Conservation (phyloP, 2,113 vertebrate genomes). For the Psammodynastes pulverulentus region DNA sequence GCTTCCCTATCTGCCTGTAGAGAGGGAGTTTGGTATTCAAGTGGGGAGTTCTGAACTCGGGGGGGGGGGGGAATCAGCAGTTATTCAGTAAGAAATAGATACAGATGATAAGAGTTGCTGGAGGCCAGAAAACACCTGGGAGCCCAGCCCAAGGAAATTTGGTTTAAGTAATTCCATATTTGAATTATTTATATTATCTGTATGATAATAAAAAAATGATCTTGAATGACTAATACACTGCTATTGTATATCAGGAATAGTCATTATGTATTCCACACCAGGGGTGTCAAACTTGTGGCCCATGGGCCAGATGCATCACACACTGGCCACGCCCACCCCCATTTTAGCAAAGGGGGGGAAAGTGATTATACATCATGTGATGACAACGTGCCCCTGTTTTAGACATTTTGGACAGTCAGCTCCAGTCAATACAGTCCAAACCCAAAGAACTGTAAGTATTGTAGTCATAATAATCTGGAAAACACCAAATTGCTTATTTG, state of each 20-base stretch:
- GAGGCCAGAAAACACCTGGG: background rate
- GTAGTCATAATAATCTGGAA: background rate
- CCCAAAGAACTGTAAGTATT: background rate
- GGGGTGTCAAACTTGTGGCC: too few species aligned
- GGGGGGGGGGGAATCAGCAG: background rate
- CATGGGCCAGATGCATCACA: too few species aligned
- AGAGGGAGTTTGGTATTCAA: background rate
- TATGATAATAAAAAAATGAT: background rate
- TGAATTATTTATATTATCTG: background rate
- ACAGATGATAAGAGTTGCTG: background rate
- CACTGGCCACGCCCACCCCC: too few species aligned
- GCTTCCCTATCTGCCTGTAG: background rate
- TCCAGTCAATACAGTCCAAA: background rate
- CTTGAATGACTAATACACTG: background rate
- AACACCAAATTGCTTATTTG: background rate
- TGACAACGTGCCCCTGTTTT: too few species aligned
- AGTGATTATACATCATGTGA: too few species aligned
- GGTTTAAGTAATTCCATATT: background rate
- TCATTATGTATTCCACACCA: background rate
- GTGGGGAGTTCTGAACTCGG: background rate
- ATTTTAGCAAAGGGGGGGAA: too few species aligned
- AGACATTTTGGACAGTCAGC: background rate
- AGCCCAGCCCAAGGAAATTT: background rate
- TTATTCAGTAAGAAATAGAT: background rate
- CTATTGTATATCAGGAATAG: background rate